These are phyloP conservation scores for Cancer borealis DNA, from an alignment of 2,888 invertebrate species.

Conservation along the genomic window DNA sequence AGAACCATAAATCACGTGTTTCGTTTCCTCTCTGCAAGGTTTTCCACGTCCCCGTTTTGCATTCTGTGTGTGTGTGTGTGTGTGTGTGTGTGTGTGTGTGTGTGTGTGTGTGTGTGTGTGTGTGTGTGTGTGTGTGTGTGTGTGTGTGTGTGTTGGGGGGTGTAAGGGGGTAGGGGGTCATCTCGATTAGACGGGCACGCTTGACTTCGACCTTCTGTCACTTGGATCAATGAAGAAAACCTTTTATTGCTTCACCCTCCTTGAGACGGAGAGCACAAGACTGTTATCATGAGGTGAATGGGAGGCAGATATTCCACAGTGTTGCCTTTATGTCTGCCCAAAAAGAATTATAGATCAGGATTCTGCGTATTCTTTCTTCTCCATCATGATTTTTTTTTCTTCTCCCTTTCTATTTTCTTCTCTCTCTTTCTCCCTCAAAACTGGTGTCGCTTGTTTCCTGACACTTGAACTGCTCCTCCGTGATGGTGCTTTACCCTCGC, in stretches of 20 bases:
- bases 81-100: too few species aligned
- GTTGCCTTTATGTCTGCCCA: background rate
- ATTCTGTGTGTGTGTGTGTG: background rate
- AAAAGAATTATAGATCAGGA: constrained; percentile 25
- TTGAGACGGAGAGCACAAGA: background rate
- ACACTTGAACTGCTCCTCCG: constrained; percentile 40
- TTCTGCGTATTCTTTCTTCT: constrained; percentile 4
- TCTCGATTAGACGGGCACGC: constrained; percentile 38
- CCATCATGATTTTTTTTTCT: background rate
- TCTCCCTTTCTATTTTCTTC: background rate
- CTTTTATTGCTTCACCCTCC: constrained; percentile 41
- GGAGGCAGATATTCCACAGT: constrained; percentile 43
- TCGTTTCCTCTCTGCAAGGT: background rate
- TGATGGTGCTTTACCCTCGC: background rate
- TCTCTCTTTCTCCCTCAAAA: background rate
- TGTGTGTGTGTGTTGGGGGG: background rate
- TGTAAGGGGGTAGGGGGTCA: background rate
- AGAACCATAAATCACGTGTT: background rate
- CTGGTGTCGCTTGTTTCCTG: constrained; percentile 41
- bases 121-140: too few species aligned
- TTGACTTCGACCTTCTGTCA: constrained; percentile 41
- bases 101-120: too few species aligned
- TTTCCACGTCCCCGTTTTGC: background rate
- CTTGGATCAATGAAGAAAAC: constrained; percentile 43
- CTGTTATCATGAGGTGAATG: constrained; percentile 13